phyloP scores from a whole-genome alignment of 2,888 invertebrate species.

The Conistra vaccinii region DNA sequence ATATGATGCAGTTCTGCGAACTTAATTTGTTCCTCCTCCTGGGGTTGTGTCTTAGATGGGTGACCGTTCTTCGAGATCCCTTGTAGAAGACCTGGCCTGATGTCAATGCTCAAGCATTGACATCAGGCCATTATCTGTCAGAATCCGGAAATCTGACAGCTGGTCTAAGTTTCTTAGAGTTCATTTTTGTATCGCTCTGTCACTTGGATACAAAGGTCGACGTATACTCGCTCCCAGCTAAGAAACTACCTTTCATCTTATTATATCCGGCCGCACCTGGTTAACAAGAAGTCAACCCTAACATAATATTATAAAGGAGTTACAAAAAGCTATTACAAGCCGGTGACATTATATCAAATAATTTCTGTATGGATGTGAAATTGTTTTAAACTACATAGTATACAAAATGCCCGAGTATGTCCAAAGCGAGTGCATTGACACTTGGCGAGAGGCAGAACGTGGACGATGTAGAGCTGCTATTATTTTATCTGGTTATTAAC shows the following conservation, averaged over 20 bases:
- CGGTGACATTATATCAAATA: slow-evolving; percentile 49
- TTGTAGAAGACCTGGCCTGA: no score
- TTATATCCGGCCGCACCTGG: not conserved
- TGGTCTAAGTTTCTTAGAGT: not conserved
- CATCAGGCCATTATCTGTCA: not conserved
- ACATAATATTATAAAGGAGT: not conserved
- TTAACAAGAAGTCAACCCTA: slow-evolving; percentile 3
- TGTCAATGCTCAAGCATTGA: no score
- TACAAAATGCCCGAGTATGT: slow-evolving; percentile 69
- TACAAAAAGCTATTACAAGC: slow-evolving; percentile 13
- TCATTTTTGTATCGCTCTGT: not conserved
- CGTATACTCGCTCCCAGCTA: not conserved
- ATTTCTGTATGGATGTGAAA: slow-evolving; percentile 62
- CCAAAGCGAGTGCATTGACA: slow-evolving; percentile 76
- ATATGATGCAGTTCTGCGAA: not conserved
- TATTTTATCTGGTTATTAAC: slow-evolving; percentile 75
- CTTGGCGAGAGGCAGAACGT: slow-evolving; percentile 65
- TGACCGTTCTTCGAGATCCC: not conserved
- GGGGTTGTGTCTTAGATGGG: not conserved
- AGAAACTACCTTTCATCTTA: not conserved
- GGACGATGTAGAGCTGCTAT: slow-evolving; percentile 65
- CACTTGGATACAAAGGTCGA: not conserved
- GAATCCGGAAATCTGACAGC: not conserved
- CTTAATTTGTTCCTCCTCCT: not conserved
- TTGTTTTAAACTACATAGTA: slow-evolving; percentile 63